Evolutionary conservation across 2,888 invertebrate genomes (phyloP).

Genomic region (Deilephila elpenor): DNA sequence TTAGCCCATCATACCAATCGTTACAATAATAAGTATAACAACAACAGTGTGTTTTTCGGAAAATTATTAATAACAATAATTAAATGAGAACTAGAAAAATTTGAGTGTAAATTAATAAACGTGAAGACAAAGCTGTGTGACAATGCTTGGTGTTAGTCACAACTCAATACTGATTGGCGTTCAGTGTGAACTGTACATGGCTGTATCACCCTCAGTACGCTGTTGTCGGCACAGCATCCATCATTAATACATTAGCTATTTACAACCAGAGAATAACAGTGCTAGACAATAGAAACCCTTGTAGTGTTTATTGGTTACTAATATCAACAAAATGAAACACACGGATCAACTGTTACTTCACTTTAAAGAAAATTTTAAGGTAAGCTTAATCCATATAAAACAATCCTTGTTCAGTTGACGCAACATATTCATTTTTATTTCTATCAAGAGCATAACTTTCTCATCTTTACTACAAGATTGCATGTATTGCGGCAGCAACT

Average conservation of each 20-base stretch:
- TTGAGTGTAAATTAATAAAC: not conserved
- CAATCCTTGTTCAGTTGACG: not conserved
- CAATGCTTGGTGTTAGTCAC: conserved; percentile 46
- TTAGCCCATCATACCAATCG: too few species aligned
- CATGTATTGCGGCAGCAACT: not conserved
- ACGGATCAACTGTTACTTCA: not conserved
- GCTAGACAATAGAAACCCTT: not conserved
- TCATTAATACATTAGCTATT: not conserved
- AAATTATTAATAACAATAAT: not conserved
- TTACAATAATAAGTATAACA: not conserved
- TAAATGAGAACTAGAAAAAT: not conserved
- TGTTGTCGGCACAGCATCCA: not conserved
- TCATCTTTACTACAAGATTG: not conserved
- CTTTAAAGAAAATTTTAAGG: not conserved
- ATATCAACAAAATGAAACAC: not conserved
- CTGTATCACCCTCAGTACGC: conserved; percentile 2
- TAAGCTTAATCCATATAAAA: not conserved
- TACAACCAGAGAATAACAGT: not conserved
- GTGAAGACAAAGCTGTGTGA: conserved; percentile 30
- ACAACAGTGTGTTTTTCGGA: not conserved
- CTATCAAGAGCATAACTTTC: not conserved
- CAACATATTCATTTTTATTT: not conserved
- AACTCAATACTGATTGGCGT: conserved; percentile 48
- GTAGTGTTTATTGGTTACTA: not conserved
- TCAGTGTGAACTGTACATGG: not conserved